These are phyloP conservation scores for Nemurella pictetii DNA, from an alignment of 2,888 invertebrate genomes.

Conservation along the genomic window DNA sequence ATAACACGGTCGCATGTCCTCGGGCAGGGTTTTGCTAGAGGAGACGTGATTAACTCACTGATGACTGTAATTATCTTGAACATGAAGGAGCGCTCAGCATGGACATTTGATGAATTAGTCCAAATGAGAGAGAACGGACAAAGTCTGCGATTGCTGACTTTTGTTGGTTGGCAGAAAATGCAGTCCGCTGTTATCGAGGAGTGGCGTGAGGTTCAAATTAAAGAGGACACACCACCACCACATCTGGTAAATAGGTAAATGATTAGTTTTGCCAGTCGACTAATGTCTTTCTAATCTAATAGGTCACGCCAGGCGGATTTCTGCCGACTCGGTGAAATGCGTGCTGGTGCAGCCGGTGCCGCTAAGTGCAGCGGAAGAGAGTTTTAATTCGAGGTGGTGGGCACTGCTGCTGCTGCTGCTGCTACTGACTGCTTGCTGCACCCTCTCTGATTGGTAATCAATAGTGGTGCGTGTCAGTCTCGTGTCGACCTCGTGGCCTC, in stretches of 20 bases:
- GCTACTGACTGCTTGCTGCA: background rate
- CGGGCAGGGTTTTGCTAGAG: background rate
- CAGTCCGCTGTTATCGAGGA: background rate
- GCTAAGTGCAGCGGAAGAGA: background rate
- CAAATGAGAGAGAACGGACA: background rate
- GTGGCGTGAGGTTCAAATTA: slow-evolving; percentile 1
- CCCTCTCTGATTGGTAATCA: background rate
- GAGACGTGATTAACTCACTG: slow-evolving; percentile 18
- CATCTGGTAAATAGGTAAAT: slow-evolving; percentile 7
- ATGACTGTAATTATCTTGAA: slow-evolving; percentile 27
- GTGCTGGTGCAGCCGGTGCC: too few relatives aligned
- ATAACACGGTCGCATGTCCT: background rate
- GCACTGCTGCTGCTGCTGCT: too few relatives aligned
- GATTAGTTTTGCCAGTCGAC: background rate
- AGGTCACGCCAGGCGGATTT: background rate
- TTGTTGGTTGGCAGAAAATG: background rate
- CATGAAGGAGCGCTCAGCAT: slow-evolving; percentile 20
- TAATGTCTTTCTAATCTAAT: slow-evolving; percentile 18
- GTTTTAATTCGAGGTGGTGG: background rate
- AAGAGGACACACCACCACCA: background rate
- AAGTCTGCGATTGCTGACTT: background rate
- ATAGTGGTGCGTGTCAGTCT: background rate
- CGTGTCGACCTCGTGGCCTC: background rate
- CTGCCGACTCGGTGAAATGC: background rate
- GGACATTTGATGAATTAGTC: slow-evolving; percentile 29